A percentile compares a stretch with the other conserved stretches of the same genome.
Conservation (phyloP, 2,888 invertebrate species). For the Allolobophora icterica region DNA sequence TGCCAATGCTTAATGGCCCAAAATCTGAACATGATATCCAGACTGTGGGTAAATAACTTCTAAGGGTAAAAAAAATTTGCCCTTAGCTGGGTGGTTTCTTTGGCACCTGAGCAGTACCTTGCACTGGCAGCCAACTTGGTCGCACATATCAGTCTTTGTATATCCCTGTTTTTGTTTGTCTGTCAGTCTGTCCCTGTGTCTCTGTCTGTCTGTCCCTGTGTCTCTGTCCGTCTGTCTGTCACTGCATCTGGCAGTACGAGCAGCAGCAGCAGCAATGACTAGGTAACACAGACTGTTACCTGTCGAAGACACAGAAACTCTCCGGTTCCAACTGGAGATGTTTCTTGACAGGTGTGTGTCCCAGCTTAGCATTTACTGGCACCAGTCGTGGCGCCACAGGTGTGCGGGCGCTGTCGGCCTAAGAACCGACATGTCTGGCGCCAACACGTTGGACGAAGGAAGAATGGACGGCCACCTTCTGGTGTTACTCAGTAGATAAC, state of each 20-base stretch:
- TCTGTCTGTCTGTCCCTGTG: not conserved
- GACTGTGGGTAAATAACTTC: not conserved
- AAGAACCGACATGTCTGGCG: not conserved
- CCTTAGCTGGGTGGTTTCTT: not conserved
- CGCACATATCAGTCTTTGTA: not conserved
- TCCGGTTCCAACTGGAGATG: slow-evolving; percentile 23
- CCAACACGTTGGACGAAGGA: not conserved
- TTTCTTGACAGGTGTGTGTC: slow-evolving; percentile 23
- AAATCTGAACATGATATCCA: not conserved
- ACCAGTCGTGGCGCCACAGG: not conserved
- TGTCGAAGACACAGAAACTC: slow-evolving; percentile 19
- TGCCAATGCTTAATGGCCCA: not conserved
- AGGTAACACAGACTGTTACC: slow-evolving; percentile 28
- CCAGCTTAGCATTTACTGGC: not conserved
- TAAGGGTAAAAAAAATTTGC: too few species aligned
- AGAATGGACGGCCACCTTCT: not conserved
- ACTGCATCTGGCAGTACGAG: not conserved
- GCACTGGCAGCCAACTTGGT: not conserved
- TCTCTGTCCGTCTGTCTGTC: not conserved
- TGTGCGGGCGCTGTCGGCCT: not conserved
- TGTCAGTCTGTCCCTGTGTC: not conserved
- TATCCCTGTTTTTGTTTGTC: not conserved
- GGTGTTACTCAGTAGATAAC: not conserved
- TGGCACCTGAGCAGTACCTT: not conserved
- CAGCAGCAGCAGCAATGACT: not conserved